These are phyloP conservation scores for Augochlorella aurata DNA, from an alignment of 2,888 invertebrate genomes.

Conservation along the genomic window DNA sequence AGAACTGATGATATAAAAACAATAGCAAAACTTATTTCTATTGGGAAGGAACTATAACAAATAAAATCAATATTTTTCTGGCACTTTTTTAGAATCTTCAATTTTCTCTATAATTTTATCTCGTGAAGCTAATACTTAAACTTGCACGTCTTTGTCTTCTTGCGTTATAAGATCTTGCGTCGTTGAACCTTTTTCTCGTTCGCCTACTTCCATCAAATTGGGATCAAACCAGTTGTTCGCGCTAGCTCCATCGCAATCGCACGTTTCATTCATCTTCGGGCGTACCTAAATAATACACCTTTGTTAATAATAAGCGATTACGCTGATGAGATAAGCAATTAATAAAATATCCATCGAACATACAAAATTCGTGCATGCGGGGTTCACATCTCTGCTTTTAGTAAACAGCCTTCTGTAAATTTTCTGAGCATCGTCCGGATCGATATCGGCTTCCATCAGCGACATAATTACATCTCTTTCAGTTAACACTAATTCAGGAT, in stretches of 20 bases:
- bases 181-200: neutral
- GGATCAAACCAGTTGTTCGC: neutral
- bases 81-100: neutral
- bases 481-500: slow-evolving; percentile 73
- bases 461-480: slow-evolving; percentile 75
- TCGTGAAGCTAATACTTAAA: neutral
- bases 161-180: slow-evolving; percentile 3
- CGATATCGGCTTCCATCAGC: slow-evolving; percentile 74
- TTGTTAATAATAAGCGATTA: neutral
- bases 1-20: slow-evolving; percentile 14
- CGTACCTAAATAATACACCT: neutral
- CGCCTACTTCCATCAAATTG: neutral
- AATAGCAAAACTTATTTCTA: slow-evolving; percentile 30
- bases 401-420: slow-evolving; percentile 72
- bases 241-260: neutral
- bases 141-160: slow-evolving; percentile 21
- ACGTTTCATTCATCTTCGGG: neutral
- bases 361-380: slow-evolving; percentile 61
- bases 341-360: slow-evolving; percentile 3
- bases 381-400: slow-evolving; percentile 68
- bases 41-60: slow-evolving; percentile 34
- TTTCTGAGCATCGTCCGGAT: slow-evolving; percentile 71
- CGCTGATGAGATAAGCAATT: neutral
- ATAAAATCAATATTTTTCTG: slow-evolving; percentile 8
- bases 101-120: neutral